phyloP scores from a whole-genome alignment of 2,113 vertebrate species.

The Pangasianodon gigas region DNA sequence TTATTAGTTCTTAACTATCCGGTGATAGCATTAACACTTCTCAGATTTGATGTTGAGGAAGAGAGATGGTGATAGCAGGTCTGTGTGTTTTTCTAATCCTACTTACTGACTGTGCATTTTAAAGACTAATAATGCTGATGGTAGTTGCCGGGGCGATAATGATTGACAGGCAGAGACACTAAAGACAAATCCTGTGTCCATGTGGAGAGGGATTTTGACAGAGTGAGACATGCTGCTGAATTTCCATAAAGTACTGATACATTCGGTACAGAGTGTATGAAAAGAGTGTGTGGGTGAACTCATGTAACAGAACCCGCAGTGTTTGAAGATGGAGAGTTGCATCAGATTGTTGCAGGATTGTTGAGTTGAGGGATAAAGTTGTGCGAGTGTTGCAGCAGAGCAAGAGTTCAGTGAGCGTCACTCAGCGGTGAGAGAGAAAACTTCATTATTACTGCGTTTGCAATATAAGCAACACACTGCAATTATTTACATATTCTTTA shows the following conservation, averaged over 20 bases:
- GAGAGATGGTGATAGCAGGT: not conserved
- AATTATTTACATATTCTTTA: not conserved
- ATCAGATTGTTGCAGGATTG: conserved; percentile 14
- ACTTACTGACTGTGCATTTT: not conserved
- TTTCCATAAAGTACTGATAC: not conserved
- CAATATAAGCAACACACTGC: not conserved
- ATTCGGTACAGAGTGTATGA: not conserved
- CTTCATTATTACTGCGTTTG: not conserved
- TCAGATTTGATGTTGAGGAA: not conserved
- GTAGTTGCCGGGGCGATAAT: not conserved
- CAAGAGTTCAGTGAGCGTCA: not conserved
- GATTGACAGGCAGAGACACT: not conserved
- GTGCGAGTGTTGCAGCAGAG: conserved; percentile 13
- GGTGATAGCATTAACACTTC: not conserved
- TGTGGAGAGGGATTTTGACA: not conserved
- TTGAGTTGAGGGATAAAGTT: conserved; percentile 9
- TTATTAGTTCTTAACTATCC: not conserved
- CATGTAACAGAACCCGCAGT: not conserved
- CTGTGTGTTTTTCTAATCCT: not conserved
- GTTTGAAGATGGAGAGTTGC: not conserved
- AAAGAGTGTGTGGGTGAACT: conserved; percentile 4
- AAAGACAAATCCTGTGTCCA: not conserved
- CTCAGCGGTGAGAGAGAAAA: not conserved
- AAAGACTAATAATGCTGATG: not conserved
- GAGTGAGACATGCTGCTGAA: not conserved